phyloP scores from a whole-genome alignment of 2,888 invertebrate genomes.

The Drosophila ezoana region DNA sequence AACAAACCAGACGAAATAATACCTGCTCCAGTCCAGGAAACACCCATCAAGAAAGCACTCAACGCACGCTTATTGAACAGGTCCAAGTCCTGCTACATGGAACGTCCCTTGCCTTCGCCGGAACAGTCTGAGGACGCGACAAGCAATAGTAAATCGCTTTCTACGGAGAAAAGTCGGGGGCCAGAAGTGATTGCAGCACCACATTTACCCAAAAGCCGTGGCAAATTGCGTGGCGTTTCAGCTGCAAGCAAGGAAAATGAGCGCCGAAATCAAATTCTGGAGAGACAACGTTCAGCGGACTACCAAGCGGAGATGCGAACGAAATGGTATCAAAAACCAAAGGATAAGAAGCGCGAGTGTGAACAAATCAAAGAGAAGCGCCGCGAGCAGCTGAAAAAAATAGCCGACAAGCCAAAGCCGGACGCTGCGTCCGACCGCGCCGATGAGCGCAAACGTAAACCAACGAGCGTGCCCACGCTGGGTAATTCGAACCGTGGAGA shows the following conservation, averaged over 20 bases:
- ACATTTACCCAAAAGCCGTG: constrained; percentile 70
- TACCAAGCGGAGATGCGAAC: constrained; percentile 55
- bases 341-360: constrained; percentile 50
- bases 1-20: not conserved
- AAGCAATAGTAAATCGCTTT: not conserved
- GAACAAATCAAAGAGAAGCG: constrained; percentile 68
- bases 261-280: constrained; percentile 26
- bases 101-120: constrained; percentile 1
- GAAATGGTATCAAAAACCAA: constrained; percentile 81
- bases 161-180: constrained; percentile 12
- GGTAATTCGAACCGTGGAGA: constrained; percentile 87
- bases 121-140: not conserved
- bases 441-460: constrained; percentile 27
- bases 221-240: constrained; percentile 76
- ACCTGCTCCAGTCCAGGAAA: not conserved
- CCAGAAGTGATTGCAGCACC: constrained; percentile 79
- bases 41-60: not conserved
- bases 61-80: constrained; percentile 17
- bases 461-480: constrained; percentile 74
- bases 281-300: constrained; percentile 33
- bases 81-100: constrained; percentile 34
- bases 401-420: constrained; percentile 61
- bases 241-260: constrained; percentile 26
- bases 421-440: not conserved
- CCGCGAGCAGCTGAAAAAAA: constrained; percentile 75